Conservation (phyloP, 2,113 vertebrate genomes). For the Dicaeum eximium region DNA sequence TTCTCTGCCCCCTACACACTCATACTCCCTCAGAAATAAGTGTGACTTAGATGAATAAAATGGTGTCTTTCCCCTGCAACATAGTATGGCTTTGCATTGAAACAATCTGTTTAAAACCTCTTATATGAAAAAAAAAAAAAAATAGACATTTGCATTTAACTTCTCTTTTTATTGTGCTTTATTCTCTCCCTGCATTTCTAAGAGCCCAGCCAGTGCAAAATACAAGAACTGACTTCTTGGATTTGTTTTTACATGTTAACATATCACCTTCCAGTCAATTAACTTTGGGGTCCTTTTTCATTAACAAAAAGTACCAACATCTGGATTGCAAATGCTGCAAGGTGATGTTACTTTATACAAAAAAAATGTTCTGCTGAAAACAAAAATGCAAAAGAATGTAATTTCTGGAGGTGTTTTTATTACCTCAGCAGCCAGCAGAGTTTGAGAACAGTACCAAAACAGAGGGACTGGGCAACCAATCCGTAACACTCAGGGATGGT, state of each 20-base stretch:
- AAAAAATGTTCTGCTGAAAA: background rate
- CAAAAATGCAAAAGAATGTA: background rate
- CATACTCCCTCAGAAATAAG: background rate
- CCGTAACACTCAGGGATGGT: background rate
- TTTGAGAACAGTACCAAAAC: background rate
- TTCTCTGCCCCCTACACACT: background rate
- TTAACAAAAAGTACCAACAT: background rate
- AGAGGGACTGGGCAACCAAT: background rate
- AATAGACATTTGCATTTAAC: background rate
- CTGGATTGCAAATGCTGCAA: background rate
- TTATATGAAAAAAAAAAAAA: background rate
- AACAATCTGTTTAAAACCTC: background rate
- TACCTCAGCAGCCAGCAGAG: background rate
- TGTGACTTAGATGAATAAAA: background rate
- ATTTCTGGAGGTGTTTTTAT: background rate
- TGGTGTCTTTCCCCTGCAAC: background rate
- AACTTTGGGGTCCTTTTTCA: background rate
- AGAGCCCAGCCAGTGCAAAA: background rate
- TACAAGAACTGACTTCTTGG: background rate
- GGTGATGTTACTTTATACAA: background rate
- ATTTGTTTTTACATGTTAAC: background rate
- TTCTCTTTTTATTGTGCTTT: background rate
- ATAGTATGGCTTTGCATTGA: background rate
- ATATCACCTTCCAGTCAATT: background rate
- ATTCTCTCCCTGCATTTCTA: background rate